Conservation (phyloP, 1,140 invertebrate species). For the Doryteuthis pealeii region DNA sequence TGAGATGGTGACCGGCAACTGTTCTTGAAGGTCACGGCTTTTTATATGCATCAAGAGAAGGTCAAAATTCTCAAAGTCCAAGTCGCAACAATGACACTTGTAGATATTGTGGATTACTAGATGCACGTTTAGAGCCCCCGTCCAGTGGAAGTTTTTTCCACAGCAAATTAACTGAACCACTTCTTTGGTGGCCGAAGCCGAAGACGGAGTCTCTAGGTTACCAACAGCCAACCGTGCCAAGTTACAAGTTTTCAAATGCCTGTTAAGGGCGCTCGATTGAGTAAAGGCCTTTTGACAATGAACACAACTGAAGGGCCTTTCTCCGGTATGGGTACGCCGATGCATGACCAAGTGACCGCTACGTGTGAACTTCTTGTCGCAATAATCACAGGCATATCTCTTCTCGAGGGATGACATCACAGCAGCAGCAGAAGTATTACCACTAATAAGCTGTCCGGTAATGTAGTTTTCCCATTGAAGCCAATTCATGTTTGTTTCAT, state of each 20-base stretch:
- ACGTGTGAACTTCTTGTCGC: background rate
- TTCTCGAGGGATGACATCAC: slow-evolving; percentile 64
- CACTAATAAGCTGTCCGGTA: too few species aligned
- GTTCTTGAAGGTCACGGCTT: background rate
- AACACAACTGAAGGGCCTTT: background rate
- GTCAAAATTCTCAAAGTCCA: background rate
- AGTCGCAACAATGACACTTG: background rate
- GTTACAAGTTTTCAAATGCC: background rate
- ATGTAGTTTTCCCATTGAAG: too few species aligned
- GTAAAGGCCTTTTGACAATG: slow-evolving; percentile 7
- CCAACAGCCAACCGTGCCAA: background rate
- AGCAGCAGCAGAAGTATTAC: too few species aligned
- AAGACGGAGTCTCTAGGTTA: background rate
- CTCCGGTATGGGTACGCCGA: background rate
- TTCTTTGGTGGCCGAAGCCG: background rate
- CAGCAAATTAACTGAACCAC: background rate
- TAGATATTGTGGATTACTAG: background rate
- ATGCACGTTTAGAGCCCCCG: background rate
- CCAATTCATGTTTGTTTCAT: too few species aligned
- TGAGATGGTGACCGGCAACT: background rate
- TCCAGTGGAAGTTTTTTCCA: background rate
- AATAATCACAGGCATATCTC: slow-evolving; percentile 56
- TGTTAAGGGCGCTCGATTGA: background rate
- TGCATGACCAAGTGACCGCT: slow-evolving; percentile 1
- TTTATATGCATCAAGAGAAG: background rate